phyloP scores from a whole-genome alignment of 23 tunicate genomes.

The Ciona savignyi region DNA sequence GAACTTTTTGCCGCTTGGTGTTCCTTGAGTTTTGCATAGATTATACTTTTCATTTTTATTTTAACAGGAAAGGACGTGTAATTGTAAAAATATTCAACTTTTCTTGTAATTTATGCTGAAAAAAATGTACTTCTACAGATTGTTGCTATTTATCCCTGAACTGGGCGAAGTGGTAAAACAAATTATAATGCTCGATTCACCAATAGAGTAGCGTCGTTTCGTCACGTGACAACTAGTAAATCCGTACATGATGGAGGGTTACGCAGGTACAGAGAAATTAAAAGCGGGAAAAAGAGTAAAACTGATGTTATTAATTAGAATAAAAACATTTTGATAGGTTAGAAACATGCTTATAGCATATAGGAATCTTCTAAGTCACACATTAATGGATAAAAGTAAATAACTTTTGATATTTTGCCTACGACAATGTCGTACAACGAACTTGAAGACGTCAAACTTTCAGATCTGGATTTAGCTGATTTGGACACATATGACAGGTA shows the following conservation, averaged over 20 bases:
- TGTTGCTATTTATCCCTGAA: neutral
- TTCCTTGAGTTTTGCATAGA: too few relatives aligned
- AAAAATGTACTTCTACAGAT: too few relatives aligned
- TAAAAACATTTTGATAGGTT: neutral
- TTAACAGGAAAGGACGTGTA: too few relatives aligned
- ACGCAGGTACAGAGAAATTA: slow-evolving; percentile 9
- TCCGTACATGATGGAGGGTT: slow-evolving; percentile 27
- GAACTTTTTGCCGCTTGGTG: too few relatives aligned
- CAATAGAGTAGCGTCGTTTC: slow-evolving; percentile 14
- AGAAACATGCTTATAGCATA: neutral
- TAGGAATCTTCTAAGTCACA: neutral
- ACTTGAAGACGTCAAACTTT: slow-evolving; percentile 7
- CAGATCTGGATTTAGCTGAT: slow-evolving; percentile 12
- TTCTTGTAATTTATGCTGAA: too few relatives aligned
- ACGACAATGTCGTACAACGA: slow-evolving; percentile 31
- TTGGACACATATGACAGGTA: slow-evolving; percentile 35
- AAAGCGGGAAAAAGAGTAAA: slow-evolving; percentile 9
- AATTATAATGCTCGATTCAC: slow-evolving; percentile 11
- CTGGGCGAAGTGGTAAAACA: neutral
- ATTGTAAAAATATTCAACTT: too few relatives aligned
- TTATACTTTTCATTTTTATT: too few relatives aligned
- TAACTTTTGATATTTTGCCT: neutral
- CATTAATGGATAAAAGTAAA: slow-evolving; percentile 14
- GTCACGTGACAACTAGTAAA: slow-evolving; percentile 27
- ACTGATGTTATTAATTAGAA: neutral